Evolutionary conservation across 2,113 vertebrate genomes (phyloP).

Genomic region (Indicator indicator): DNA sequence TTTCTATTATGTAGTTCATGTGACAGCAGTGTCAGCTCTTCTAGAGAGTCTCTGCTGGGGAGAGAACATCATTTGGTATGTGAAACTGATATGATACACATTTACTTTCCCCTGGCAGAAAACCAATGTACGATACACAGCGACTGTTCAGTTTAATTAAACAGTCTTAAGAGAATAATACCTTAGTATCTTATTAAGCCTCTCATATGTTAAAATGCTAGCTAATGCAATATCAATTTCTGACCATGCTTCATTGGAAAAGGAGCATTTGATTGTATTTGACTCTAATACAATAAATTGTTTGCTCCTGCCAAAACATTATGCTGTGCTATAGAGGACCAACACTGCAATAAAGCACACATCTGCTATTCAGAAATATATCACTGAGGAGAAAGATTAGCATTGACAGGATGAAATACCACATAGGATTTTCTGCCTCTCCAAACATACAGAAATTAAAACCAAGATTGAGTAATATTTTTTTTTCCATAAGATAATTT

Average conservation of each 20-base stretch:
- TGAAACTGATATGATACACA: conserved; percentile 41
- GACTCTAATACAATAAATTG: conserved; percentile 44
- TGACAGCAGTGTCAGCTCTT: conserved; percentile 31
- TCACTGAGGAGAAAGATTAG: conserved; percentile 45
- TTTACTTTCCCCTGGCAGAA: conserved; percentile 59
- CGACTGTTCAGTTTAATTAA: conserved; percentile 59
- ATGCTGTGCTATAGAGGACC: conserved; percentile 21
- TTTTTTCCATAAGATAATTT: conserved; percentile 51
- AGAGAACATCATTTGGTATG: not conserved
- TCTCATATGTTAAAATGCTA: conserved; percentile 45
- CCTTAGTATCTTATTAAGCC: conserved; percentile 50
- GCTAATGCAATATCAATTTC: conserved; percentile 51
- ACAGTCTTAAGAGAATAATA: conserved; percentile 57
- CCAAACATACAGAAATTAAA: conserved; percentile 52
- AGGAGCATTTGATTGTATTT: conserved; percentile 45
- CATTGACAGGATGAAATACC: conserved; percentile 33
- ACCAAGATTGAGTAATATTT: conserved; percentile 26
- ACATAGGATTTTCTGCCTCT: conserved; percentile 44
- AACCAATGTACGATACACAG: conserved; percentile 16
- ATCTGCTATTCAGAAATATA: conserved; percentile 51
- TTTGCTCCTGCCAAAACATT: conserved; percentile 45
- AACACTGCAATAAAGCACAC: conserved; percentile 45
- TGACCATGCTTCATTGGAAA: conserved; percentile 37
- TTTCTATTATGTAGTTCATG: not conserved
- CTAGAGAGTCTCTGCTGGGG: not conserved